Conservation (phyloP, 2,113 vertebrate genomes). For the Arvicanthis niloticus region DNA sequence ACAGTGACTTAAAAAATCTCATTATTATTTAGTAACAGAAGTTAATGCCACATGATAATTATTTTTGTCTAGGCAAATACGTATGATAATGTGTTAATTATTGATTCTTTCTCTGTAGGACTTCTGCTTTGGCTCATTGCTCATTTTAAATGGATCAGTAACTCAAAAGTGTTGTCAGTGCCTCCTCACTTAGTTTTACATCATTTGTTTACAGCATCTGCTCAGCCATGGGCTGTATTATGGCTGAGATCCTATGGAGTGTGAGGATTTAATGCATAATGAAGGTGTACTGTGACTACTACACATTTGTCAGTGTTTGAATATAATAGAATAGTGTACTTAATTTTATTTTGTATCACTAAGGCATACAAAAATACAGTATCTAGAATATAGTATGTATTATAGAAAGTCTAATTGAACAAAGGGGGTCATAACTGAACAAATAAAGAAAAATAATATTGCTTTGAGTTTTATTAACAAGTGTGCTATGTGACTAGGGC, state of each 20-base stretch:
- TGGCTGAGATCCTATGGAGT: slow-evolving; percentile 26
- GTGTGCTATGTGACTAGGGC: neutral
- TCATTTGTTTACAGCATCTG: slow-evolving; percentile 72
- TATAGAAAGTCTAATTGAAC: neutral
- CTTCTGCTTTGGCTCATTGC: slow-evolving; percentile 78
- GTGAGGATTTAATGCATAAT: slow-evolving; percentile 58
- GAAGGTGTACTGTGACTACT: slow-evolving; percentile 41
- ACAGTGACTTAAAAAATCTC: neutral
- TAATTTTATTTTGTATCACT: neutral
- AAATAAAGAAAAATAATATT: neutral
- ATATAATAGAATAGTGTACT: neutral
- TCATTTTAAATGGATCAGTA: slow-evolving; percentile 82
- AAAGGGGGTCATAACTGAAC: neutral
- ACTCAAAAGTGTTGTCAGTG: slow-evolving; percentile 73
- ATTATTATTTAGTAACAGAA: slow-evolving; percentile 74
- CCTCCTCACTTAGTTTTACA: slow-evolving; percentile 71
- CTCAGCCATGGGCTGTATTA: slow-evolving; percentile 55
- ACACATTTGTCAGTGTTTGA: slow-evolving; percentile 56
- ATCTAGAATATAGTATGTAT: neutral
- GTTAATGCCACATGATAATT: slow-evolving; percentile 79
- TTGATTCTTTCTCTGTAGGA: slow-evolving; percentile 82
- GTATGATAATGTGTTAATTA: slow-evolving; percentile 83
- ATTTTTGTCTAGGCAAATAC: slow-evolving; percentile 80
- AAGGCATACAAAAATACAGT: neutral
- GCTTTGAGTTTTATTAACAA: neutral